Conservation (phyloP, 2,797 vertebrate species). For the Cetoscarus ocellatus region DNA sequence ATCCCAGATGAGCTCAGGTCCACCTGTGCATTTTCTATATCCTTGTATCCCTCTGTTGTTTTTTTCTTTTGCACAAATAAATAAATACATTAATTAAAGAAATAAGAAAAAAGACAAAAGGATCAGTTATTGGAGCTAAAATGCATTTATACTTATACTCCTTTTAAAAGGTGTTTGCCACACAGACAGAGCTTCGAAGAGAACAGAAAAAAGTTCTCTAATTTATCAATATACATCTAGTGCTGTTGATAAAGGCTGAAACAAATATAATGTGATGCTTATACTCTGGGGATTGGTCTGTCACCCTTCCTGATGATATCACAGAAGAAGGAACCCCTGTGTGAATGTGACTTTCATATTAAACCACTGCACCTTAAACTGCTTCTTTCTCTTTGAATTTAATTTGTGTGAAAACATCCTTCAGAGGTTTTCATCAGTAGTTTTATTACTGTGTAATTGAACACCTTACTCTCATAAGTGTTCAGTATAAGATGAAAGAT, state of each 20-base stretch:
- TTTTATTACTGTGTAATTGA: neutral
- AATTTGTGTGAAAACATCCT: neutral
- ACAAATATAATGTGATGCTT: neutral
- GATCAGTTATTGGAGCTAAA: too few species aligned
- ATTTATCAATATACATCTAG: too few species aligned
- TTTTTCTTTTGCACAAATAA: too few species aligned
- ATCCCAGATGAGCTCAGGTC: too few species aligned
- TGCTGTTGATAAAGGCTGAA: neutral
- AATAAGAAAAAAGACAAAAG: too few species aligned
- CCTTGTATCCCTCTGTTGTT: too few species aligned
- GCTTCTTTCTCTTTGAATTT: neutral
- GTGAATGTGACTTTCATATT: neutral
- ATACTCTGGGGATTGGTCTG: neutral
- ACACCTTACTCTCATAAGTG: neutral
- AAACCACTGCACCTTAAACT: conserved; percentile 4
- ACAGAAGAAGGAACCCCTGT: neutral
- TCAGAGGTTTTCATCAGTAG: neutral
- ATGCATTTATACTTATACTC: too few species aligned
- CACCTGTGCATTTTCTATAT: too few species aligned
- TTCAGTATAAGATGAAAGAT: neutral
- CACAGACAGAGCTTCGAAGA: too few species aligned
- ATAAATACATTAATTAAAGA: too few species aligned
- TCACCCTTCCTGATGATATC: neutral
- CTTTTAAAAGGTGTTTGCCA: too few species aligned
- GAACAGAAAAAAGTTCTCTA: too few species aligned